Conservation (phyloP, 2,797 vertebrate species). For the Otolemur crassicaudatus region DNA sequence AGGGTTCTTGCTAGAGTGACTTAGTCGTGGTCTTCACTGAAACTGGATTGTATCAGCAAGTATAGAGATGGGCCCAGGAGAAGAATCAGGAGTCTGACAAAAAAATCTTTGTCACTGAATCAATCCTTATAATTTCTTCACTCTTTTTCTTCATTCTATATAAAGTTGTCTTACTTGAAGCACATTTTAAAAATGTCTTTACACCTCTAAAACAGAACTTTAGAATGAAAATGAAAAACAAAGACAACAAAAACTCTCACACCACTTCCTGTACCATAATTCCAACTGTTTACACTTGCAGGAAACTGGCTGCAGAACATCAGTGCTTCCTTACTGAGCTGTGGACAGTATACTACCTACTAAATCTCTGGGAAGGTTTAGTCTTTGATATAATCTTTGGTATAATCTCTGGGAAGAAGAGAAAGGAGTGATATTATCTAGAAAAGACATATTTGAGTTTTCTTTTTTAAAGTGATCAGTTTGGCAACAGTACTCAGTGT, state of each 20-base stretch:
- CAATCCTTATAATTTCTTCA: background rate
- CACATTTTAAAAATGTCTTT: background rate
- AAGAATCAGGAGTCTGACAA: background rate
- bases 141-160: background rate
- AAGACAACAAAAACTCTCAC: background rate
- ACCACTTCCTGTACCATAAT: background rate
- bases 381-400: background rate
- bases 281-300: background rate
- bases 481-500: background rate
- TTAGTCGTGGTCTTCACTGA: background rate
- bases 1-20: background rate
- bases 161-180: background rate
- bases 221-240: background rate
- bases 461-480: background rate
- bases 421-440: background rate
- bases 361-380: background rate
- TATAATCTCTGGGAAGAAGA: background rate
- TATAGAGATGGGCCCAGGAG: too few species aligned
- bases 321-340: background rate
- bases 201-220: background rate
- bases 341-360: background rate
- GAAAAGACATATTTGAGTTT: background rate
- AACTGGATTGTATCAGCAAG: background rate
- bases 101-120: background rate
- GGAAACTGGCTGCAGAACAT: background rate